Conservation (phyloP, 2,888 invertebrate species). For the Sarcophaga carnaria region DNA sequence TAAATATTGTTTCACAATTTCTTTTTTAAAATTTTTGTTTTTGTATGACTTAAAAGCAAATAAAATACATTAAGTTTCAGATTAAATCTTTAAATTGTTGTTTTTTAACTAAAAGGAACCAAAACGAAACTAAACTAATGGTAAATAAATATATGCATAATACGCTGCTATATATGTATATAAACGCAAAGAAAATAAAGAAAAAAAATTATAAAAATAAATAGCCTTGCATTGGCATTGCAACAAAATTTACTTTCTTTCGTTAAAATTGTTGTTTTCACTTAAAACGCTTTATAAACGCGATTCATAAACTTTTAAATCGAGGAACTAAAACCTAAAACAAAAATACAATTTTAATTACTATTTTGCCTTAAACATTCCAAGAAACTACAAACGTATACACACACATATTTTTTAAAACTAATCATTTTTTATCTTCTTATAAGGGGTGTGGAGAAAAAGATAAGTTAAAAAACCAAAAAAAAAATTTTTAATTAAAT, state of each 20-base stretch:
- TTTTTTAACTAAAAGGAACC: conserved; percentile 37
- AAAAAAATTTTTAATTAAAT: background rate
- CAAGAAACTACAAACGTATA: no score
- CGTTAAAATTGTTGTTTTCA: background rate
- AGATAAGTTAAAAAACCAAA: background rate
- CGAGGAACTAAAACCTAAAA: conserved; percentile 59
- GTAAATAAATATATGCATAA: conserved; percentile 9
- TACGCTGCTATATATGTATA: conserved; percentile 3
- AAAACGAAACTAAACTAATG: conserved; percentile 12
- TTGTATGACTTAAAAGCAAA: conserved; percentile 46
- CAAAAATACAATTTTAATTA: conserved; percentile 14
- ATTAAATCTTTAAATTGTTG: conserved; percentile 24
- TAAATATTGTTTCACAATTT: conserved; percentile 67
- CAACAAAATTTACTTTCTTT: background rate
- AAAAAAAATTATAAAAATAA: conserved; percentile 20
- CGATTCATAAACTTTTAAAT: conserved; percentile 25
- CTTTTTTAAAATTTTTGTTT: conserved; percentile 6
- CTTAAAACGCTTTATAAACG: conserved; percentile 3
- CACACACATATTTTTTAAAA: background rate
- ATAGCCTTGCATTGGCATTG: conserved; percentile 38
- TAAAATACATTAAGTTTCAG: conserved; percentile 52
- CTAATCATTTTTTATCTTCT: conserved; percentile 11
- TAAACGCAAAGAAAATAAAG: background rate
- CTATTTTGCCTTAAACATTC: background rate
- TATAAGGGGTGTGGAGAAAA: background rate